Percentiles rank a stretch among this genome's conserved stretches.
phyloP scores from a whole-genome alignment of 92 coral and sea anemone species.

The Palythoa heliodiscus region DNA sequence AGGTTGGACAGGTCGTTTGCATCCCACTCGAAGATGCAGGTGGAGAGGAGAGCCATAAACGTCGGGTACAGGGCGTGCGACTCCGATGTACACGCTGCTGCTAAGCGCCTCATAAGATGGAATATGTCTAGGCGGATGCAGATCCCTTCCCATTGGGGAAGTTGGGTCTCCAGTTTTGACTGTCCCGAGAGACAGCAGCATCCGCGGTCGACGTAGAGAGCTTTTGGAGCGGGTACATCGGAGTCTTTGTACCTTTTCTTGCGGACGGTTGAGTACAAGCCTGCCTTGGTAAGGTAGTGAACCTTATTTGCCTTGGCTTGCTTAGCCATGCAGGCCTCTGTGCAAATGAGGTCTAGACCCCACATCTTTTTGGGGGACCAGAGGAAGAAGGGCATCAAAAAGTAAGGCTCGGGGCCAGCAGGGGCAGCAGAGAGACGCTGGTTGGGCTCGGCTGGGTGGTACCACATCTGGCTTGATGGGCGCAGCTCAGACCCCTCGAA shows the following conservation, averaged over 20 bases:
- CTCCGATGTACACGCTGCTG: neutral
- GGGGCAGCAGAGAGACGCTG: no score
- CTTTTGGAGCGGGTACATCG: constrained; percentile 47
- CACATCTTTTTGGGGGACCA: no score
- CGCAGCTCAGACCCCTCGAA: no score
- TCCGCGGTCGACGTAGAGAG: constrained; percentile 42
- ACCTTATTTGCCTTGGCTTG: neutral
- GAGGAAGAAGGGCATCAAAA: no score
- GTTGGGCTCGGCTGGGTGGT: no score
- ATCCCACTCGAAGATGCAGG: constrained; percentile 51
- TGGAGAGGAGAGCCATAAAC: neutral
- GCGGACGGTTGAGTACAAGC: constrained; percentile 3
- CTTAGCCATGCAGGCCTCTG: neutral
- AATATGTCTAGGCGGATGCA: neutral
- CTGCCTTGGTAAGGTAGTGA: constrained; percentile 35
- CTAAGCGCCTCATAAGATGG: neutral
- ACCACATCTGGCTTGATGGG: no score
- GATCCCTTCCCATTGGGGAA: neutral
- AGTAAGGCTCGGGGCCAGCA: no score
- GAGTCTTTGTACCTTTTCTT: constrained; percentile 50
- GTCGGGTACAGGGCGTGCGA: neutral
- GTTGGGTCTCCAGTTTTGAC: neutral
- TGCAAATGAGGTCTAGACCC: no score
- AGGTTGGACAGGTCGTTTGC: constrained; percentile 45
- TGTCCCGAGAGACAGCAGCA: neutral